Evolutionary conservation across 2,888 invertebrate genomes (phyloP).

Genomic region (Uropetala carovei): DNA sequence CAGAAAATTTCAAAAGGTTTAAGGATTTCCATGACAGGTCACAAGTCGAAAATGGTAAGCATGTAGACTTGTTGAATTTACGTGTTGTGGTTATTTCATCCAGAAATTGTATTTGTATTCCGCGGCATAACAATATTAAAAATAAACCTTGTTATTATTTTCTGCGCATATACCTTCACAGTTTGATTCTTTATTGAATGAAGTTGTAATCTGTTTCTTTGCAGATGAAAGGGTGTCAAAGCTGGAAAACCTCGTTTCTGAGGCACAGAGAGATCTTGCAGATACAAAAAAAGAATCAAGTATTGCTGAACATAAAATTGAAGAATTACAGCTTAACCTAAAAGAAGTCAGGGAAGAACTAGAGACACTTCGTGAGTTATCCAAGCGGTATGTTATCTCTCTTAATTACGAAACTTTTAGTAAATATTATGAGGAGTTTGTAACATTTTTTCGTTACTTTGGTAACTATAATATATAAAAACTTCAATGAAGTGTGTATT

Average conservation of each 20-base stretch:
- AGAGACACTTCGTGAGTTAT: conserved; percentile 80
- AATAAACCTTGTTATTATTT: too few species aligned
- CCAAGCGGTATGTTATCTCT: conserved; percentile 75
- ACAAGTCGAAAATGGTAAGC: conserved; percentile 80
- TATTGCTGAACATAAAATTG: conserved; percentile 80
- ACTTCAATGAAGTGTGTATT: too few species aligned
- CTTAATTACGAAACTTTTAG: neutral
- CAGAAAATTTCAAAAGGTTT: conserved; percentile 84
- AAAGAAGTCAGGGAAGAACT: conserved; percentile 81
- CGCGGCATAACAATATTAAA: too few species aligned
- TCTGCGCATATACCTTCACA: too few species aligned
- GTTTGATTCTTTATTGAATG: neutral
- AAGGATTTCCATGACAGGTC: conserved; percentile 85
- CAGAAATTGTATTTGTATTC: too few species aligned
- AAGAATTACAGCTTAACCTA: conserved; percentile 82
- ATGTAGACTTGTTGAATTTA: neutral
- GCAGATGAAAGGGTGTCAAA: conserved; percentile 79
- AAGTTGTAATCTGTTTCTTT: conserved; percentile 69
- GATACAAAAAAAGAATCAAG: conserved; percentile 81
- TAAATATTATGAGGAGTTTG: too few species aligned
- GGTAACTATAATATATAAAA: too few species aligned
- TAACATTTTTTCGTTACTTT: too few species aligned
- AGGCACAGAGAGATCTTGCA: conserved; percentile 80
- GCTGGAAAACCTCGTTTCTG: conserved; percentile 78
- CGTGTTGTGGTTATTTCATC: too few species aligned